Conservation (phyloP, 2,888 invertebrate species). For the Lepetodrilus schrolli region DNA sequence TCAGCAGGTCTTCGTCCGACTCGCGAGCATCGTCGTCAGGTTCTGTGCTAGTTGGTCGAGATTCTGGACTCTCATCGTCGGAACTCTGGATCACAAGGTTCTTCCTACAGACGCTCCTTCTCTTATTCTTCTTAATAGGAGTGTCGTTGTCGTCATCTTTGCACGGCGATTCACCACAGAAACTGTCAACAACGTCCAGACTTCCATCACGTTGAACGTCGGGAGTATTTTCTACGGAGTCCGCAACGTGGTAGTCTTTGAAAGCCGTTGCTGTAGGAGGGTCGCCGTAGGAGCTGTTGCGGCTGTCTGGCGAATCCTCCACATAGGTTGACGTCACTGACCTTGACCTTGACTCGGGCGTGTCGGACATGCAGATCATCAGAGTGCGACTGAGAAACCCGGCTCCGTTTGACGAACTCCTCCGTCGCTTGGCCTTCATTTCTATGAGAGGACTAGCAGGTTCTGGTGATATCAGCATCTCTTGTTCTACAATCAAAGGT, state of each 20-base stretch:
- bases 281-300: neutral
- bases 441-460: conserved; percentile 49
- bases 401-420: neutral
- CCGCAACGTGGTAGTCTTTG: conserved; percentile 27
- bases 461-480: conserved; percentile 58
- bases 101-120: conserved; percentile 41
- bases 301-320: conserved; percentile 33
- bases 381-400: conserved; percentile 6
- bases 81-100: conserved; percentile 52
- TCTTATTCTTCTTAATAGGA: conserved; percentile 34
- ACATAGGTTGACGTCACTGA: conserved; percentile 29
- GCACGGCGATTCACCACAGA: conserved; percentile 29
- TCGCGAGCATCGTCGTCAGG: neutral
- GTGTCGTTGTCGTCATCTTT: conserved; percentile 37
- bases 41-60: neutral
- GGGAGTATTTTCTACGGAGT: conserved; percentile 36
- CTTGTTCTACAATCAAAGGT: conserved; percentile 44
- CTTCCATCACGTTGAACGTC: conserved; percentile 28
- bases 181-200: neutral
- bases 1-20: neutral
- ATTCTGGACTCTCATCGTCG: conserved; percentile 43
- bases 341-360: conserved; percentile 32
- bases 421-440: conserved; percentile 35
- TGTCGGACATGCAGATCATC: conserved; percentile 36
- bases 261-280: neutral